phyloP scores from a whole-genome alignment of 2,888 invertebrate species.

The Apamea epomidion region DNA sequence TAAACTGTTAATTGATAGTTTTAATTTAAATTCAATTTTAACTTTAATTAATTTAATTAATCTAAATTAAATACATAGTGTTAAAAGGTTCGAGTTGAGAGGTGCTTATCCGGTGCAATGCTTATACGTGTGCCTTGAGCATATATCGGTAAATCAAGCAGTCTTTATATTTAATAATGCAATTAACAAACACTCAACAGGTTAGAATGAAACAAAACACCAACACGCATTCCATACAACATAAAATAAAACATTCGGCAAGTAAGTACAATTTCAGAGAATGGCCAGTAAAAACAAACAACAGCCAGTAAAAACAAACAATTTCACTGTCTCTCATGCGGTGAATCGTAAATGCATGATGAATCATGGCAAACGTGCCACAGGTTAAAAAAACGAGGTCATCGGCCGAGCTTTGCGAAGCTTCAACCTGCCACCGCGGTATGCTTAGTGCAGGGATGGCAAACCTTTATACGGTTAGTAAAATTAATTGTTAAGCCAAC shows the following conservation, averaged over 20 bases:
- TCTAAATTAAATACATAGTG: no score
- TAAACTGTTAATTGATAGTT: no score
- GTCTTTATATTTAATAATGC: no score
- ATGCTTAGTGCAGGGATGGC: conserved; percentile 35
- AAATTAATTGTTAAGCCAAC: neutral
- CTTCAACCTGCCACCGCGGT: conserved; percentile 49
- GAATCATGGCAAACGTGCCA: conserved; percentile 70
- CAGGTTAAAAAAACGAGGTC: conserved; percentile 69
- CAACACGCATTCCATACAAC: conserved; percentile 7
- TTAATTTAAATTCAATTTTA: no score
- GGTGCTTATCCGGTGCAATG: no score
- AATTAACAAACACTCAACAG: no score
- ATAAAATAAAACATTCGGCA: neutral
- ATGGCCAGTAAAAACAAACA: conserved; percentile 56
- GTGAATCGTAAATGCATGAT: conserved; percentile 68
- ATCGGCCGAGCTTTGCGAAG: conserved; percentile 63
- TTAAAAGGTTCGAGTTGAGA: no score
- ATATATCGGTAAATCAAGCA: no score
- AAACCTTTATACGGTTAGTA: conserved; percentile 7
- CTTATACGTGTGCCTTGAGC: no score
- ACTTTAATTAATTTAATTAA: no score
- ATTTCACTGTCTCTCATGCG: conserved; percentile 49
- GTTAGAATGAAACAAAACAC: neutral
- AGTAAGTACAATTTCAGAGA: conserved; percentile 17
- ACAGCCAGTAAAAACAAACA: no score